Evolutionary conservation across 2,113 vertebrate genomes (phyloP), one percentile per base, ranked within the genome.

Genomic region (Ploceus nigricollis): DNA sequence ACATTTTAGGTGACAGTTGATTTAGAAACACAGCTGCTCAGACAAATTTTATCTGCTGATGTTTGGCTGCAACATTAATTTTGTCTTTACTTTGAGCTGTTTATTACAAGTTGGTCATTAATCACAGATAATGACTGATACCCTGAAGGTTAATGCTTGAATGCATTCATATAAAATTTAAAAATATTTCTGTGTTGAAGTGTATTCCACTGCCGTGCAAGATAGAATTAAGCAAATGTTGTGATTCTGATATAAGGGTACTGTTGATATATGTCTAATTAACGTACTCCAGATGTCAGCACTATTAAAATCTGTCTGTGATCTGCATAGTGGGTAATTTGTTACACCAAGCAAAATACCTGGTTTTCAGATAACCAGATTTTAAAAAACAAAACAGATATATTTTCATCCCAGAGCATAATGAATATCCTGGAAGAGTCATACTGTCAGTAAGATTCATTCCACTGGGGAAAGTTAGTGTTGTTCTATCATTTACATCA

Each of bases 21-120:
- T 60, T 89, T 85, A 82, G 90, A 93, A 95, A 94, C 71, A 66
- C 39, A 91, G 39, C 63, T 94, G 58, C 63, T 77, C 47, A 54
- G 44, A 25, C 40, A 64, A 69, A 63, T 79, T 87, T 88, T 77
- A 70, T 80, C 63, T 89, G 50, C 39, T 90, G 88, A 75, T 82
- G 66, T 96, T 96, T 89, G 88, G 50, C 72, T 89, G 47, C 37
- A 84, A 53, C 60, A 92, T 96, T 95, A 94, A 89, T 96, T 95
- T 94, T 79, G 42, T 82, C 60, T 94, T 91, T 90, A 42, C 50
- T 78, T 90, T 88, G n/a, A 85, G 40, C 64, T 93, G 39, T 88
- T 97, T 92, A 61, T 77, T 85, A 71, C 37, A 12, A 57, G 48
- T 63, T 66, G 48, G 57, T 93, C 58, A 72, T 93, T 94, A 85